Base-by-base conservation (phyloP, 2,888 invertebrate species). In the Apodemia hepburni region DNA sequence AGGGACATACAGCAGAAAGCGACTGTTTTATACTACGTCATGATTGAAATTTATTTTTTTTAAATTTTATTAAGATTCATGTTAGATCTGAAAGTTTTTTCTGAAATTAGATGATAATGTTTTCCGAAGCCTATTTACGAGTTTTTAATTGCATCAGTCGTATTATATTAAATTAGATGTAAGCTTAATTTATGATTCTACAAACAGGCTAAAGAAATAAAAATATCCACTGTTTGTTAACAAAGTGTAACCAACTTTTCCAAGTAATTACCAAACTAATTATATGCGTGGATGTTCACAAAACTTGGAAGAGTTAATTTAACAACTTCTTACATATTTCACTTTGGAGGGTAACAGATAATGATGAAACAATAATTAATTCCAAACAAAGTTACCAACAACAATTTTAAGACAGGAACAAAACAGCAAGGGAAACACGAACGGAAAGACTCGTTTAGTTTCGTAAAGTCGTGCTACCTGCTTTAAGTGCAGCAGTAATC, bases 401-500 rank as follows among this genome's bases (percentile, higher is more conserved):
- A 42, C 42, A 42, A 42, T 42, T 42, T 42, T 42, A 38, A 38
- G 12, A 38, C 12, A 12, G 38, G 7, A 38, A 38, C 38, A 2
- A 54, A 22, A 18, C 11, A 51, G 22, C 22, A 51, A 12, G 18
- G 22, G 11, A 51, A 18, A 54, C 6, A 22, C 12, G 54, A 22
- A 7, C 27, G 22, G 27, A 49, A 18, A 54, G 6, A 27, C 15
- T 54, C 15, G 15, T 27, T 22, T 22, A 54, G 15, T 54, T 51
- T 22, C 22, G 12, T 51, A 51, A 22, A n/a, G n/a, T n/a, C 22
- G 22, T 12, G 22, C 22, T 12, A 54, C 11, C 1, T 54, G 4
- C 22, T 51, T 22, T 11, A 11, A 27, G 15, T 51, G 22, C 51
- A 65, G 60, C 62, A 38, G 65, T 60, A 62, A 62, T 65, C 62